Evolutionary conservation across 2,888 invertebrate genomes (phyloP).

Genomic region (Iphiclides podalirius): DNA sequence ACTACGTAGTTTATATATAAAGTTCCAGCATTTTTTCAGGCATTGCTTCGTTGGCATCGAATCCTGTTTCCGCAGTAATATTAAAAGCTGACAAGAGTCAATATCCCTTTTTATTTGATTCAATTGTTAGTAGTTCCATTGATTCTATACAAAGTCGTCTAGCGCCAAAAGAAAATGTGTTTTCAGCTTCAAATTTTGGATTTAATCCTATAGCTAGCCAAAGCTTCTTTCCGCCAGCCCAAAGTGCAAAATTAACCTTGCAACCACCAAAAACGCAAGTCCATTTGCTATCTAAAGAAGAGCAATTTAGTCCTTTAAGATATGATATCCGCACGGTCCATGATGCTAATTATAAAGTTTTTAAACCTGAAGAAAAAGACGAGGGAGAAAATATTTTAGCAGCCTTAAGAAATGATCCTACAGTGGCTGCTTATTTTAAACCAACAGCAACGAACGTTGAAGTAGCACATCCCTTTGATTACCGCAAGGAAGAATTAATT

Average conservation of each 20-base stretch:
- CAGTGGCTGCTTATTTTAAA: slow-evolving; percentile 68
- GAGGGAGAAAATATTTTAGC: slow-evolving; percentile 65
- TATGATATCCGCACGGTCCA: slow-evolving; percentile 72
- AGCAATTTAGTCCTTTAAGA: slow-evolving; percentile 56
- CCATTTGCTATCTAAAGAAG: slow-evolving; percentile 43
- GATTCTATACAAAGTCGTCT: slow-evolving; percentile 64
- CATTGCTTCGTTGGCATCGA: slow-evolving; percentile 66
- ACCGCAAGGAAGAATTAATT: slow-evolving; percentile 61
- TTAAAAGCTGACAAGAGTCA: slow-evolving; percentile 69
- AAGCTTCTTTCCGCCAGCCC: slow-evolving; percentile 54
- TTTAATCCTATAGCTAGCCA: slow-evolving; percentile 74
- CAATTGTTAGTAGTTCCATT: slow-evolving; percentile 72
- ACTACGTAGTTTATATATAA: slow-evolving; percentile 7
- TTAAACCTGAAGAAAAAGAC: slow-evolving; percentile 66
- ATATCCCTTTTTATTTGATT: slow-evolving; percentile 69
- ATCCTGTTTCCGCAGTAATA: slow-evolving; percentile 63
- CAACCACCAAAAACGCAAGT: slow-evolving; percentile 36
- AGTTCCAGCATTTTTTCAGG: slow-evolving; percentile 55
- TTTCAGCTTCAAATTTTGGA: slow-evolving; percentile 69
- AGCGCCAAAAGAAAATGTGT: slow-evolving; percentile 61
- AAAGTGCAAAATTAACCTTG: slow-evolving; percentile 55
- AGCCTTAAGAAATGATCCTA: slow-evolving; percentile 67
- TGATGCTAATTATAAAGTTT: slow-evolving; percentile 71
- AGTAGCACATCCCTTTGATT: slow-evolving; percentile 64
- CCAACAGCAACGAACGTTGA: slow-evolving; percentile 66